Percentiles rank a stretch among this genome's conserved stretches.
Evolutionary conservation across 2,797 vertebrate genomes (phyloP).

Genomic region (Staurois parvus): DNA sequence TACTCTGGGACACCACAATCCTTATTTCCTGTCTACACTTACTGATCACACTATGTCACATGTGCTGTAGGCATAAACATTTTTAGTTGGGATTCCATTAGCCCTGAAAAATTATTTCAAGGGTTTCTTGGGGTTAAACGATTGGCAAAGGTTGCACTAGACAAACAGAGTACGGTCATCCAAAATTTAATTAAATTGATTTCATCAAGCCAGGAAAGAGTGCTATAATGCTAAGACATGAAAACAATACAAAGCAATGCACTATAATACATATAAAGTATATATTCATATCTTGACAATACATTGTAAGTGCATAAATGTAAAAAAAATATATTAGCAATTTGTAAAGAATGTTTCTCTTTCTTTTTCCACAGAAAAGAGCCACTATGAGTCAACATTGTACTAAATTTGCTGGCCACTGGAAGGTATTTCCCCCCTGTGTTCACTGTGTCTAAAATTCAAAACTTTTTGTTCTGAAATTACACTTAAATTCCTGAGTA

Average conservation of each 20-base stretch:
- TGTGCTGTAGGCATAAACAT: too few species aligned
- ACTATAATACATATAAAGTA: too few species aligned
- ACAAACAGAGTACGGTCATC: constrained; percentile 40
- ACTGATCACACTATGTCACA: too few species aligned
- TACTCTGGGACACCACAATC: too few species aligned
- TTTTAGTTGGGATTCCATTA: too few species aligned
- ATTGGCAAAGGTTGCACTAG: not conserved
- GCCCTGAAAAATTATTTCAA: too few species aligned
- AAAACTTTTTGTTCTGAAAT: too few species aligned
- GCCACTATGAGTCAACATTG: constrained; percentile 87
- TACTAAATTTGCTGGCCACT: constrained; percentile 90
- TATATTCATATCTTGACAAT: too few species aligned
- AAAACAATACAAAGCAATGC: not conserved
- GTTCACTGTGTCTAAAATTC: not conserved
- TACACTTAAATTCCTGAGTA: not conserved
- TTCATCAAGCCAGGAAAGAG: constrained; percentile 17
- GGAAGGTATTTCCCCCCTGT: constrained; percentile 81
- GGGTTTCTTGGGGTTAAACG: too few species aligned
- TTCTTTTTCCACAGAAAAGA: constrained; percentile 59
- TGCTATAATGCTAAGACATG: not conserved
- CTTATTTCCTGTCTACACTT: too few species aligned
- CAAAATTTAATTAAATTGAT: constrained; percentile 33
- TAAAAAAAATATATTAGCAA: not conserved
- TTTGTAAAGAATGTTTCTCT: constrained; percentile 8
- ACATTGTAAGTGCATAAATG: too few species aligned